These are phyloP conservation scores for Toxostoma redivivum DNA, from an alignment of 2,113 vertebrate species.

Conservation along the genomic window DNA sequence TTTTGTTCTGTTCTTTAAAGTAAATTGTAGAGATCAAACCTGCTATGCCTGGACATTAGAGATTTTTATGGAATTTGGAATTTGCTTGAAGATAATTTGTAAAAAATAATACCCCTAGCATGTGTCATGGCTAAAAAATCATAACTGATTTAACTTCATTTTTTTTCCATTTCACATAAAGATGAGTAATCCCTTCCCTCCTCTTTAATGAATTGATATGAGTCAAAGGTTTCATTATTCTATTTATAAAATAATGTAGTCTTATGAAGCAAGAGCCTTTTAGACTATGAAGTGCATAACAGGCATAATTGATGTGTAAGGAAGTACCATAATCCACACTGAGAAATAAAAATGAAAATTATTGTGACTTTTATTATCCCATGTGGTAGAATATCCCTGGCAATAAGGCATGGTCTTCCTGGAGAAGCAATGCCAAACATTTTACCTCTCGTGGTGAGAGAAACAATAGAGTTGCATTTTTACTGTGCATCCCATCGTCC, in stretches of 20 bases:
- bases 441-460: background rate
- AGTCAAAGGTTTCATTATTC: background rate
- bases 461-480: background rate
- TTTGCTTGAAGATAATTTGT: background rate
- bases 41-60: background rate
- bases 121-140: background rate
- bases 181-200: background rate
- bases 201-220: background rate
- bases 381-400: background rate
- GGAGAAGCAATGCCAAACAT: background rate
- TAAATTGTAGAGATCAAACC: background rate
- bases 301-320: background rate
- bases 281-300: background rate
- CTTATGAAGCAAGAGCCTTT: background rate
- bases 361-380: background rate
- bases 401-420: background rate
- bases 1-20: background rate
- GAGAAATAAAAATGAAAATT: background rate
- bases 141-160: background rate
- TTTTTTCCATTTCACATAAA: background rate
- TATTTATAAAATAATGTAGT: background rate
- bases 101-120: accelerated
- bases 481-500: accelerated
- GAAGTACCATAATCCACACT: background rate
- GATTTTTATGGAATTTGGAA: background rate